Base-by-base conservation (phyloP, 1,140 invertebrate genomes). In the Cydia amplana region DNA sequence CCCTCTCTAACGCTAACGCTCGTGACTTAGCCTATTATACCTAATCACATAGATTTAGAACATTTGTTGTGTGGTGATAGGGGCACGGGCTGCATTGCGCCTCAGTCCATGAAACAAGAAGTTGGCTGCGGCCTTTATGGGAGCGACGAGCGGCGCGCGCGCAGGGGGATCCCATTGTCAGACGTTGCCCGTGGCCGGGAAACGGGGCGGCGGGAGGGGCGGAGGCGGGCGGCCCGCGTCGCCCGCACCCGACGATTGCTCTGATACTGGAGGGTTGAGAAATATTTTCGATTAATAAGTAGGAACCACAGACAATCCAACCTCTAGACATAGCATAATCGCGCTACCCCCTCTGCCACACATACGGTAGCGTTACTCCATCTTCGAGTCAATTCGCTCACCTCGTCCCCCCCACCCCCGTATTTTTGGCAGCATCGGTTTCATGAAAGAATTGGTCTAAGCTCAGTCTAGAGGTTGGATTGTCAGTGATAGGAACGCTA, bases 131-230 rank as follows among this genome's bases (percentile, higher is more conserved):
- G 94, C 94, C 87, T 94, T 94, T 85, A 93, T 91, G 12, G 94
- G 93, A 72, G 86, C 89, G 76, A 91, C 85, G 80, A 92, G 83
- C 73, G 93, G 91, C 83, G 87, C 87, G 87, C 86, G 91, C 83
- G 92, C 91, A 82, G 88, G 85, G 82, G 85, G 93, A 94, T 94
- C 94, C 95, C 94, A 95, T 93, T 95, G 95, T 95, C 95, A 95
- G 93, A 95, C 95, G 93, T 92, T 92, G 88, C 94, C 95, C 92
- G 93, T 94, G 90, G 94, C 93, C 83, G 94, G 95, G 94, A 95
- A 95, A 88, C 95, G 94, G 90, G 95, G 95, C 87, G 94, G 95
- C 80, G 95, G 95, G 92, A 95, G 94, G 87, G 95, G 95, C 83
- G 95, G 95, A 86, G 94, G 95, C 86, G 94, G 93, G 83, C 94